Base-by-base conservation (phyloP, 2,888 invertebrate genomes). In the Bugula neritina region DNA sequence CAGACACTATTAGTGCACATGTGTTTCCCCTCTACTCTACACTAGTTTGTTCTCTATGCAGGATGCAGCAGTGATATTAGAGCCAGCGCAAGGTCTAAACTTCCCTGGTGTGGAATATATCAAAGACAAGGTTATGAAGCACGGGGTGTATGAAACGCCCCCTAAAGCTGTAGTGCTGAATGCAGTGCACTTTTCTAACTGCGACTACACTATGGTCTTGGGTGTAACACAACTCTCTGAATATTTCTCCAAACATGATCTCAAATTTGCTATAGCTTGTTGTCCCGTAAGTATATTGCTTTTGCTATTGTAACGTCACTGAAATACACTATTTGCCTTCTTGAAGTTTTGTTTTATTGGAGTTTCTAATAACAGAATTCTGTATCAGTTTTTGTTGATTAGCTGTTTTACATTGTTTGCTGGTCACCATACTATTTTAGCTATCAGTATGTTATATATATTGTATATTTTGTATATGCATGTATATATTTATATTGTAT, bases 41-140 rank as follows among this genome's bases (percentile, higher is more conserved):
- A n/a, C n/a, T n/a, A n/a, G n/a, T n/a, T n/a, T n/a, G n/a, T n/a
- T n/a, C n/a, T n/a, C n/a, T n/a, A n/a, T 54, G 70, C 23, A 70
- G 70, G n/a, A 21, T 3, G 76, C 76, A 5, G 72, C 75, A 31
- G 71, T 76, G 1, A 75, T 79, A 5, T 73, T 80, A 10, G 75
- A 76, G 21, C 73, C 78, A 29, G 76, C 76, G 27, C 78, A 79
- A 21, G 77, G 79, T 0, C 73, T 80, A 10, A 73, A 73, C 31
- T 80, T 79, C 73, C 79, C 79, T 0, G 78, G 78, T 10, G 73
- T 77, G 1, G 80, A 80, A 57, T 78, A 78, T 71, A 29, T 79
- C 31, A 77, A 79, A 72, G 55, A 73, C 5, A 78, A 76, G 72
- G 74, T 78, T 1, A 69, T 75, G 17, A 74, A 75, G 58, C 54